Conservation (phyloP, 2,888 invertebrate genomes). For the Drosophila ustulata region DNA sequence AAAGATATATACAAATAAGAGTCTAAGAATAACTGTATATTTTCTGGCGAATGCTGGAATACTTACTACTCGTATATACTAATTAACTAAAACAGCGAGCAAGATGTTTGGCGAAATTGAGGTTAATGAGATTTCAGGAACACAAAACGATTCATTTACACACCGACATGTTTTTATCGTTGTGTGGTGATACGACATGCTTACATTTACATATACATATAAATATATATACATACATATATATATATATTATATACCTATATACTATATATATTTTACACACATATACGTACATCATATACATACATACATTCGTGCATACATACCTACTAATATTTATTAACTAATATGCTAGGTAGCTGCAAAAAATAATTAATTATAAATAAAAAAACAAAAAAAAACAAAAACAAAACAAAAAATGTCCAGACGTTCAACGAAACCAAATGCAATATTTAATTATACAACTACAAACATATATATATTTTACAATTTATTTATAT, state of each 20-base stretch:
- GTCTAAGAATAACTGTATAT: slow-evolving; percentile 1
- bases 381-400: slow-evolving; percentile 24
- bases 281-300: slow-evolving; percentile 57
- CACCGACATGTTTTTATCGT: slow-evolving; percentile 40
- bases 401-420: slow-evolving; percentile 40
- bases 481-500: slow-evolving; percentile 73
- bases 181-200: slow-evolving; percentile 48
- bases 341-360: slow-evolving; percentile 57
- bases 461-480: slow-evolving; percentile 64
- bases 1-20: background rate
- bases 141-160: slow-evolving; percentile 39
- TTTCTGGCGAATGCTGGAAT: slow-evolving; percentile 12
- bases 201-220: slow-evolving; percentile 36
- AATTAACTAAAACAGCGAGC: slow-evolving; percentile 14
- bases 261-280: slow-evolving; percentile 52
- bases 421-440: slow-evolving; percentile 79
- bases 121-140: slow-evolving; percentile 34
- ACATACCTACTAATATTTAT: slow-evolving; percentile 55
- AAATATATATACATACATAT: slow-evolving; percentile 22
- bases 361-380: slow-evolving; percentile 11
- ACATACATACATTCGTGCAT: slow-evolving; percentile 64
- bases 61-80: slow-evolving; percentile 17
- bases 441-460: slow-evolving; percentile 79
- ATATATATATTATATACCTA: slow-evolving; percentile 29
- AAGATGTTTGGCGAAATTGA: slow-evolving; percentile 16